These are phyloP conservation scores for Nasonovia ribisnigri DNA, from an alignment of 2,888 invertebrate species.

Conservation along the genomic window DNA sequence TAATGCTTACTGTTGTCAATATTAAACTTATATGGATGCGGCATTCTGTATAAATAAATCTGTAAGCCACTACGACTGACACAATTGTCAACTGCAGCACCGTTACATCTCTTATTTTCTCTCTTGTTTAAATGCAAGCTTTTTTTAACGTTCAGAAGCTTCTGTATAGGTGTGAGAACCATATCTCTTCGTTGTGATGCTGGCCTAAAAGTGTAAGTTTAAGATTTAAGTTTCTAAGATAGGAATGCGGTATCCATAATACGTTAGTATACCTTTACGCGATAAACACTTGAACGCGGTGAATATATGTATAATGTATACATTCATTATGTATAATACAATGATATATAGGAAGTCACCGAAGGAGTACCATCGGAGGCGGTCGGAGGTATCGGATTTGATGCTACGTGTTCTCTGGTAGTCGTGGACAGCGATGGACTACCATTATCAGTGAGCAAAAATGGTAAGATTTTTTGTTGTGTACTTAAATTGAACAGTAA, in stretches of 20 bases:
- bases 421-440: conserved; percentile 79
- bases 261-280: background rate
- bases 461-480: conserved; percentile 15
- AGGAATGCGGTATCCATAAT: background rate
- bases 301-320: background rate
- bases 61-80: background rate
- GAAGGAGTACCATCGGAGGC: conserved; percentile 72
- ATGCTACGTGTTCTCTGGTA: conserved; percentile 95
- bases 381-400: conserved; percentile 92
- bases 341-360: conserved; percentile 78
- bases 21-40: background rate
- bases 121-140: background rate
- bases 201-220: background rate
- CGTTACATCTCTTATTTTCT: background rate
- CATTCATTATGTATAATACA: background rate
- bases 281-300: background rate
- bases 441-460: conserved; percentile 77
- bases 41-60: background rate
- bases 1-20: background rate
- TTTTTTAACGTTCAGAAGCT: background rate
- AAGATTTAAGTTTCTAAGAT: background rate
- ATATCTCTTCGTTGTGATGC: background rate
- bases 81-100: background rate
- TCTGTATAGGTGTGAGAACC: background rate
- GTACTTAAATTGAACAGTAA: no score